Evolutionary conservation across 2,888 invertebrate genomes (phyloP).

Genomic region (Drosophila testacea): DNA sequence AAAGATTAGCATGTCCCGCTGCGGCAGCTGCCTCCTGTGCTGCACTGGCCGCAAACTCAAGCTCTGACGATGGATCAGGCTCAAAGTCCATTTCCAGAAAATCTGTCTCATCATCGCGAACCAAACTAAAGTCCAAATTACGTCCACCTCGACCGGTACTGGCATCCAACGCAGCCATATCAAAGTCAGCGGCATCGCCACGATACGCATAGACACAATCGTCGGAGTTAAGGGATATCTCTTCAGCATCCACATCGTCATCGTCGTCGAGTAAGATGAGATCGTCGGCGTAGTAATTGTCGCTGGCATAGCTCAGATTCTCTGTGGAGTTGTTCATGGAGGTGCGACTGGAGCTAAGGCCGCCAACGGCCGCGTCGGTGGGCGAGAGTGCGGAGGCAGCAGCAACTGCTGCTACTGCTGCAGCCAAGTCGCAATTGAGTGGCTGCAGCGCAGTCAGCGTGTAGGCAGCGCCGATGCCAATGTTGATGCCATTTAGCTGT

Average conservation of each 20-base stretch:
- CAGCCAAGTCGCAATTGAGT: conserved; percentile 58
- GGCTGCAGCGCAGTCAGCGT: conserved; percentile 43
- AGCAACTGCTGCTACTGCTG: conserved; percentile 30
- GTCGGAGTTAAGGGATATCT: conserved; percentile 84
- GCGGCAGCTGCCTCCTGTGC: conserved; percentile 39
- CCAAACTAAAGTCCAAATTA: conserved; percentile 47
- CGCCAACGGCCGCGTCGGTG: conserved; percentile 60
- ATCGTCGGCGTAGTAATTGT: conserved; percentile 83
- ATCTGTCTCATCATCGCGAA: conserved; percentile 84
- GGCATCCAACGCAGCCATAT: conserved; percentile 70
- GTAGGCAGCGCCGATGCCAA: conserved; percentile 53
- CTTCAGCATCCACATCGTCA: conserved; percentile 79
- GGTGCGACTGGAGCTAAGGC: conserved; percentile 78
- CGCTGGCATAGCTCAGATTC: conserved; percentile 84
- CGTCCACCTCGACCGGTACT: conserved; percentile 63
- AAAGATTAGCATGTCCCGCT: conserved; percentile 58
- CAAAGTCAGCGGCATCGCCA: conserved; percentile 83
- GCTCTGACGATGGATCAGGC: conserved; percentile 84
- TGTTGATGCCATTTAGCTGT: conserved; percentile 49
- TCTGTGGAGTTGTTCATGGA: conserved; percentile 85
- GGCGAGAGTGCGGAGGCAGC: conserved; percentile 66
- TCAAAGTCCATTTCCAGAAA: conserved; percentile 85
- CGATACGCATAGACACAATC: conserved; percentile 85
- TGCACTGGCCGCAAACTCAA: conserved; percentile 75
- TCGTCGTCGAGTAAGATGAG: conserved; percentile 81